These are phyloP conservation scores for Venustoraphidia nigricollis DNA, from an alignment of 2,888 invertebrate genomes.

Conservation along the genomic window DNA sequence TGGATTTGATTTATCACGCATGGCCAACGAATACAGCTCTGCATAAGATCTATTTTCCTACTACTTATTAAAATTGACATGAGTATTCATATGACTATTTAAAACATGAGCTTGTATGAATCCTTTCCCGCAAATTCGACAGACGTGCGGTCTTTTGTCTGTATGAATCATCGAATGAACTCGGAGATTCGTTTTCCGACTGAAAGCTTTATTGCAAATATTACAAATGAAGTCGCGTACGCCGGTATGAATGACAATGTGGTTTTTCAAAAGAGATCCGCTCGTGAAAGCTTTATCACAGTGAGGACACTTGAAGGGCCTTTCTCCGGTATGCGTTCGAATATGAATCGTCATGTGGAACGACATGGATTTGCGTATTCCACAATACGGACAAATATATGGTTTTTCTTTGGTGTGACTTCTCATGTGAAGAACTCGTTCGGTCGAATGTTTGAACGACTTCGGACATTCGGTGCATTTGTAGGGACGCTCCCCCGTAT, in stretches of 20 bases:
- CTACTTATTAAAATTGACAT: neutral
- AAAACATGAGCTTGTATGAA: constrained; percentile 8
- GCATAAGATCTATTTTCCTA: too few relatives aligned
- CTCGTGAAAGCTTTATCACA: constrained; percentile 5
- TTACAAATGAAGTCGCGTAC: constrained; percentile 6
- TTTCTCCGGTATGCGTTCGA: constrained; percentile 5
- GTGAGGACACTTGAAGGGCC: constrained; percentile 5
- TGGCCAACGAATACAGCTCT: too few relatives aligned
- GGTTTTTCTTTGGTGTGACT: too few relatives aligned
- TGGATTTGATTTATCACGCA: too few relatives aligned
- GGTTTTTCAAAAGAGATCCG: neutral
- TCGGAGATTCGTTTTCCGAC: constrained; percentile 6
- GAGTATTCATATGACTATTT: constrained; percentile 6
- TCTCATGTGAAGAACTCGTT: too few relatives aligned
- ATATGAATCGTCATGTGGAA: too few relatives aligned
- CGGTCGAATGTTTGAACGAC: too few relatives aligned
- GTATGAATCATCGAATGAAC: constrained; percentile 7
- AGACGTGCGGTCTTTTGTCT: constrained; percentile 7
- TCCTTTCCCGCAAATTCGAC: constrained; percentile 5
- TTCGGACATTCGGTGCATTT: too few relatives aligned
- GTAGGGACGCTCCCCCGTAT: too few relatives aligned
- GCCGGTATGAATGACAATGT: constrained; percentile 6
- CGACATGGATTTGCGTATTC: too few relatives aligned
- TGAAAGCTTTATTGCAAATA: constrained; percentile 8
- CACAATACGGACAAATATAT: too few relatives aligned